Evolutionary conservation across 1,140 invertebrate genomes (phyloP), one percentile per base, ranked within the genome.

Genomic region (Conus ventricosus): DNA sequence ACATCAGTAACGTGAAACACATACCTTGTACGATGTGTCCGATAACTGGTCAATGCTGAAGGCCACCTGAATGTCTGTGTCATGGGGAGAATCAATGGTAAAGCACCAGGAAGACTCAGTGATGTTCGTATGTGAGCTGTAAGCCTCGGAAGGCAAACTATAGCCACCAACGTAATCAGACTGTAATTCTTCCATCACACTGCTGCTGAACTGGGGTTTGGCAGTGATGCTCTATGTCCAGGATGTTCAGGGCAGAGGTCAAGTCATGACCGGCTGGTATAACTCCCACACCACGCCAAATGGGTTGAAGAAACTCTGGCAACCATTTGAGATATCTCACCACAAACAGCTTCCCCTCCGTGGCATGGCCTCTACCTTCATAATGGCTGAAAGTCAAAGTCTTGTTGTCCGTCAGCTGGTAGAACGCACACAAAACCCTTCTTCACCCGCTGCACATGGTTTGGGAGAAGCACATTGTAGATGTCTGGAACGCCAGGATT

Each of bases 11-110:
- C 92, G 90, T 95, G 94, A 20, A 20, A 95, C 90, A 53, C 94
- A 93, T 15, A 95, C 89, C 60, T 88, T 39, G 82, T 92, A 94
- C 54, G 87, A 85, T n/a, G 91, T 92, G 85, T 94, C 91, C n/a
- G 82, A 75, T 6, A 89, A 54, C 83, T 92, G 89, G 67, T 92
- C 91, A 53, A 95, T 91, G 95, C 99, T 99, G 4, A 99, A 95
- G 0, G 99, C 99, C 95, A 99, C 98, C 94, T 99, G 99, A 88
- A 99, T 99, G 95, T 99, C 99, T 10, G 98, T 99, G 94, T 98
- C 99, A 5, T 98, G 98, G 3, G 98, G 97, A 51, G 98, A 98
- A 96, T 99, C 98, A 1, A 99, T 98, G 0, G 98, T 99, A 93
- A 99, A 99, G 60, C 99, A 97, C 98, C 96, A 92, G 17, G 51